Percentiles rank a stretch among this genome's conserved stretches.
Evolutionary conservation across 2,113 vertebrate species (phyloP).

Genomic region (Trichomycterus rosablanca): DNA sequence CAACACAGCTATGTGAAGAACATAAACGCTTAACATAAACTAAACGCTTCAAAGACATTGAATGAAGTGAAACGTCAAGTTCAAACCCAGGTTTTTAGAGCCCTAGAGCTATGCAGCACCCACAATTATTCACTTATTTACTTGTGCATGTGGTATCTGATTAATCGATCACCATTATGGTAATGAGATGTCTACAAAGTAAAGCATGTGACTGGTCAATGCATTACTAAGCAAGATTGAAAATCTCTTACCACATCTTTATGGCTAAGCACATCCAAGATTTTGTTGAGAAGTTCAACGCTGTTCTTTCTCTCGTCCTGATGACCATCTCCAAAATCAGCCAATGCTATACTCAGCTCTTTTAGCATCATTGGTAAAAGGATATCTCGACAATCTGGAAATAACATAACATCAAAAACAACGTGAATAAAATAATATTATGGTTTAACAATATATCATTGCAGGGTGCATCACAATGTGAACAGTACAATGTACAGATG

Average conservation of each 20-base stretch:
- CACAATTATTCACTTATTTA: no score
- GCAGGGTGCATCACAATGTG: no score
- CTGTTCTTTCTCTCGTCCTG: conserved; percentile 78
- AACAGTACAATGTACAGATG: no score
- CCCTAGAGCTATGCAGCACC: no score
- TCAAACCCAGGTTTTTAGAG: no score
- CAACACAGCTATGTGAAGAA: no score
- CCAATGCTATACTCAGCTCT: conserved; percentile 79
- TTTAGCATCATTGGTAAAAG: conserved; percentile 91
- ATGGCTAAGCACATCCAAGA: conserved; percentile 88
- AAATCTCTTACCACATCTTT: conserved; percentile 78
- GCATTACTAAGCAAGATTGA: background rate
- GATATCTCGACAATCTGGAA: conserved; percentile 89
- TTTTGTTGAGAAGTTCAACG: conserved; percentile 88
- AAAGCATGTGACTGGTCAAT: conserved; percentile 4
- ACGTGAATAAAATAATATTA: conserved; percentile 2
- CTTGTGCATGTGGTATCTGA: no score
- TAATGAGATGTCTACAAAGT: background rate
- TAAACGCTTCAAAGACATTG: no score
- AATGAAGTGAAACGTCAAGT: no score
- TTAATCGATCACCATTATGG: no score
- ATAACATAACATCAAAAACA: conserved; percentile 20
- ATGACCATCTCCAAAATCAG: conserved; percentile 64
- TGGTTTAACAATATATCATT: no score
- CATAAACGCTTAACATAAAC: no score